Evolutionary conservation across 2,113 vertebrate genomes (phyloP).

Genomic region (Murina feae): DNA sequence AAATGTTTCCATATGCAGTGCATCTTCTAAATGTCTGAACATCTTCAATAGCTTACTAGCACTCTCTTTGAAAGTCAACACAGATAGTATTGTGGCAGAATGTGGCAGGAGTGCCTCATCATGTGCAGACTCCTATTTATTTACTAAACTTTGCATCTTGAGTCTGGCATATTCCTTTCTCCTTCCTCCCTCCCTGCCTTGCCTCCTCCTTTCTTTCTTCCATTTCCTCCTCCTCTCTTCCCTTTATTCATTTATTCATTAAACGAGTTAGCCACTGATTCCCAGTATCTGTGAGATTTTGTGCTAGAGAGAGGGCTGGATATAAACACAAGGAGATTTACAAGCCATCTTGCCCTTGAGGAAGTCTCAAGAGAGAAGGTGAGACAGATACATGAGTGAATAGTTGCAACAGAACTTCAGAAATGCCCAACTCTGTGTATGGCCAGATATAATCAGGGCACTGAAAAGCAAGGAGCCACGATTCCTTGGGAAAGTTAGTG

Average conservation of each 20-base stretch:
- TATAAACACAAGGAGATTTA: background rate
- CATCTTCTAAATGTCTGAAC: background rate
- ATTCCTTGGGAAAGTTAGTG: background rate
- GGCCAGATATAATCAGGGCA: background rate
- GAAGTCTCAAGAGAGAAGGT: background rate
- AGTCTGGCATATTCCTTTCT: background rate
- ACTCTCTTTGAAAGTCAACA: background rate
- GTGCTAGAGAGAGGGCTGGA: background rate
- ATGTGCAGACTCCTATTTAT: background rate
- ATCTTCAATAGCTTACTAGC: background rate
- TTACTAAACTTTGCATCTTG: background rate
- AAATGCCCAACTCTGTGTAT: background rate
- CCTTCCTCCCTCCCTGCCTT: background rate
- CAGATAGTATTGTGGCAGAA: background rate
- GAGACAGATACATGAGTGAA: background rate
- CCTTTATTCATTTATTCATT: background rate
- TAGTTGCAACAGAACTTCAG: background rate
- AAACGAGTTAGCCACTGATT: background rate
- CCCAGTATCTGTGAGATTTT: background rate
- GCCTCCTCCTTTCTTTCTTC: background rate
- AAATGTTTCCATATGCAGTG: background rate
- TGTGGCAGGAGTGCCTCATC: background rate
- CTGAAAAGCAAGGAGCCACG: background rate
- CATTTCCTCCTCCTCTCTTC: background rate
- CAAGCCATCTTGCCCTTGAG: background rate